phyloP scores from a whole-genome alignment of 2,113 vertebrate genomes.

The Phodopus roborovskii region DNA sequence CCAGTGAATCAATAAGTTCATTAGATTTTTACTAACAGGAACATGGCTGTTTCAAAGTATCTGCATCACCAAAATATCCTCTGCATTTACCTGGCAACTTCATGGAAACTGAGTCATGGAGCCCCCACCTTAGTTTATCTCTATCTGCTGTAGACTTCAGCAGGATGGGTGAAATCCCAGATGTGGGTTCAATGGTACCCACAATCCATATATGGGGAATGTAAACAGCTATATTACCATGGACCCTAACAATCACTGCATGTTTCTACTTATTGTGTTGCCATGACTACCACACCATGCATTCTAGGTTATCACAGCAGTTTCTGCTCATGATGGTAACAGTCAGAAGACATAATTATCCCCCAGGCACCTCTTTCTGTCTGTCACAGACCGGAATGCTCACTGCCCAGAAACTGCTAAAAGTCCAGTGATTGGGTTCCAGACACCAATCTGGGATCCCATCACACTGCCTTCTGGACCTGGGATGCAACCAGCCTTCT shows the following conservation, averaged over 20 bases:
- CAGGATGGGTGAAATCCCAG: neutral
- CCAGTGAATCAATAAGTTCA: neutral
- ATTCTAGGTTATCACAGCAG: neutral
- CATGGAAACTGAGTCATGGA: neutral
- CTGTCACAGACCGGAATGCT: accelerated
- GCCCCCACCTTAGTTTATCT: neutral
- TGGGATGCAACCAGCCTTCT: neutral
- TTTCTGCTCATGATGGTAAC: neutral
- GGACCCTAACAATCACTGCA: neutral
- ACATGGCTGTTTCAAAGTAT: neutral
- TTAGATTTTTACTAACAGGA: neutral
- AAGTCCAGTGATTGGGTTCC: neutral
- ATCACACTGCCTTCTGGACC: neutral
- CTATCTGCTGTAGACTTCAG: neutral
- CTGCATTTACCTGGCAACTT: neutral
- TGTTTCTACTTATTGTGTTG: neutral
- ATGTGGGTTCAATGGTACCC: too few relatives aligned
- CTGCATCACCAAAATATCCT: neutral
- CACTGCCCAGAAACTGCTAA: neutral
- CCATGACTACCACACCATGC: neutral
- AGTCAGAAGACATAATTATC: neutral
- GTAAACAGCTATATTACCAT: accelerated
- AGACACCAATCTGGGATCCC: neutral
- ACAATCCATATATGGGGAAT: too few relatives aligned
- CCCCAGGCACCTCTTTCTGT: too few relatives aligned